These are phyloP conservation scores for Malacoraja senta DNA, from an alignment of 2,797 vertebrate species.

Conservation along the genomic window DNA sequence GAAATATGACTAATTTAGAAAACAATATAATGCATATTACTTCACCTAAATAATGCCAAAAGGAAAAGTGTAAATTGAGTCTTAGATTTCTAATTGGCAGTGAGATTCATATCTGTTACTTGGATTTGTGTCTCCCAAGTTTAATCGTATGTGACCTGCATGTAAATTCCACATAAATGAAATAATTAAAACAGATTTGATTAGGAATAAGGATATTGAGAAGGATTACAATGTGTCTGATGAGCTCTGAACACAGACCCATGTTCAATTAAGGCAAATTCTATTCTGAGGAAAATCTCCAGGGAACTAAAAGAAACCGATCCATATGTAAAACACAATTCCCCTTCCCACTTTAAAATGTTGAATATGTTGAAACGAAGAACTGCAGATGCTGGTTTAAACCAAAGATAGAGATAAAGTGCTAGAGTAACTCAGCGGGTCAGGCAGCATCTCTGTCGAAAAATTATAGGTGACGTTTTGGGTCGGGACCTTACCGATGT, in stretches of 20 bases:
- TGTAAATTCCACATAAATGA: constrained; percentile 17
- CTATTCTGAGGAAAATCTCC: not conserved
- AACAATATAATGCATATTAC: constrained; percentile 2
- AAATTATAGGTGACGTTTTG: not conserved
- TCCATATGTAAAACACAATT: not conserved
- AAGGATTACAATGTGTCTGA: not conserved
- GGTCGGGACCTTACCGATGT: no score
- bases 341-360: not conserved
- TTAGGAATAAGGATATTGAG: not conserved
- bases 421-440: no score
- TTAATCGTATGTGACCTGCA: not conserved
- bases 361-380: not conserved
- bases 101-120: not conserved
- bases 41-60: constrained; percentile 12
- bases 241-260: not conserved
- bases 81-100: constrained; percentile 22
- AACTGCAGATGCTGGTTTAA: no score
- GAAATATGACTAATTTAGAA: not conserved
- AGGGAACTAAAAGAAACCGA: not conserved
- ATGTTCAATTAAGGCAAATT: not conserved
- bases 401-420: no score
- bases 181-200: constrained; percentile 23
- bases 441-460: not conserved
- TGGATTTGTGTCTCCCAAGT: not conserved
- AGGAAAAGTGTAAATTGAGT: constrained; percentile 18